Evolutionary conservation across 2,113 vertebrate genomes (phyloP), one percentile per base, ranked within the genome.

Genomic region (Collichthys lucidus): DNA sequence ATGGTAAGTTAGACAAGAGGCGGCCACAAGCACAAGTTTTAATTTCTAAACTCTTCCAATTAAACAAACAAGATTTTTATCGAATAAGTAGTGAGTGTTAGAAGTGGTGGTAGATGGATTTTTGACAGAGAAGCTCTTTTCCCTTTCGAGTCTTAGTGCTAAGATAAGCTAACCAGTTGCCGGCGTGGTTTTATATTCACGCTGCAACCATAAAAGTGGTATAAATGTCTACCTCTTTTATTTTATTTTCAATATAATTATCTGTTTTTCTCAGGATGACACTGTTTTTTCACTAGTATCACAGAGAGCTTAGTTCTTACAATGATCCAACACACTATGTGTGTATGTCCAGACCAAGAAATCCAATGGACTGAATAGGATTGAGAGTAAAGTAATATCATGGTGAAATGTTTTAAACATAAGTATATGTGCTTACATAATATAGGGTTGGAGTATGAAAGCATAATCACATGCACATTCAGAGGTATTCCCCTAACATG

Each of bases 401-500:
- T 9, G 16, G 19, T 49, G 49, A 53, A 62, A 57, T 57, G 31
- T 53, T 8, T 20, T 50, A 20, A 77, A 74, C 71, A 65, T 19
- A 56, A 62, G 26, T 26, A 9, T 50, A 24, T n/a, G 11, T 22
- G 29, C 65, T 79, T 68, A 57, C 11, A 47, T 11, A 20, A 56
- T 15, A 15, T 11, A 55, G 19, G 8, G 50, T 10, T 49, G 20
- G 59, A 40, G 61, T 40, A 53, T 22, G 44, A 55, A 20, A 63
- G 14, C 59, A 68, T 70, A 69, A 20, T 22, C 15, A 3, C 64
- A 50, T 11, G 53, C 40, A 42, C 29, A 9, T 61, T 69, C 5
- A 19, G 70, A 74, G 71, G 15, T 65, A 68, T 86, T 70, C 86
- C 67, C 70, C 80, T 72, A 71, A 77, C 79, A 80, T 80, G 83